These are phyloP conservation scores for Pterocles gutturalis DNA, from an alignment of 2,113 vertebrate genomes.

Conservation along the genomic window DNA sequence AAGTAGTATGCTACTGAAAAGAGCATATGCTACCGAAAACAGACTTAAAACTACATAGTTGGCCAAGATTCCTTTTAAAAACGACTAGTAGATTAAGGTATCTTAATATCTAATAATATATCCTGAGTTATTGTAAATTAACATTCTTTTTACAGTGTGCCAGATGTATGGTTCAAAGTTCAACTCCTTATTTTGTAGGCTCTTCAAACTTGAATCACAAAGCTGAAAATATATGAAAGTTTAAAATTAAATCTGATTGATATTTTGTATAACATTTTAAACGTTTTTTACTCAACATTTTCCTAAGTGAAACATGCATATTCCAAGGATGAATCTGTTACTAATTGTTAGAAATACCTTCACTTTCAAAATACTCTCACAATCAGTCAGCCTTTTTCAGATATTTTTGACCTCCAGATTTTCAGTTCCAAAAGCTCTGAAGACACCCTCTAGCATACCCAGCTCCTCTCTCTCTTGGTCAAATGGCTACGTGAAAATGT, in stretches of 20 bases:
- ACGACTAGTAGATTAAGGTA: background rate
- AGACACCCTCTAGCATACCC: background rate
- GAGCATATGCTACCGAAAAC: background rate
- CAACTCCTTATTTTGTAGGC: background rate
- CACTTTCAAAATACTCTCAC: background rate
- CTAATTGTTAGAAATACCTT: background rate
- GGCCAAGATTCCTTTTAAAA: background rate
- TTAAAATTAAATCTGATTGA: background rate
- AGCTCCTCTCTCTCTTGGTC: background rate
- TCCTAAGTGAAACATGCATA: background rate
- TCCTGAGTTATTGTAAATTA: background rate
- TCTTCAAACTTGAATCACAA: background rate
- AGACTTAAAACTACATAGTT: background rate
- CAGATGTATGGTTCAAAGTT: background rate
- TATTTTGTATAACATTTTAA: background rate
- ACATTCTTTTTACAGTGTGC: background rate
- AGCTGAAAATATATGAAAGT: background rate
- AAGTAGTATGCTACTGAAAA: background rate
- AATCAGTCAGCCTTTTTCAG: background rate
- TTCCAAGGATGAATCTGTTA: background rate
- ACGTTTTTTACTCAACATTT: background rate
- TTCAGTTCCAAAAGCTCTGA: background rate
- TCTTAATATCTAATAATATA: background rate
- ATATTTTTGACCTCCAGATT: background rate
- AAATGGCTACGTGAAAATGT: background rate